phyloP scores from a whole-genome alignment of 2,888 invertebrate genomes.

The Kryphioiulus occultus region DNA sequence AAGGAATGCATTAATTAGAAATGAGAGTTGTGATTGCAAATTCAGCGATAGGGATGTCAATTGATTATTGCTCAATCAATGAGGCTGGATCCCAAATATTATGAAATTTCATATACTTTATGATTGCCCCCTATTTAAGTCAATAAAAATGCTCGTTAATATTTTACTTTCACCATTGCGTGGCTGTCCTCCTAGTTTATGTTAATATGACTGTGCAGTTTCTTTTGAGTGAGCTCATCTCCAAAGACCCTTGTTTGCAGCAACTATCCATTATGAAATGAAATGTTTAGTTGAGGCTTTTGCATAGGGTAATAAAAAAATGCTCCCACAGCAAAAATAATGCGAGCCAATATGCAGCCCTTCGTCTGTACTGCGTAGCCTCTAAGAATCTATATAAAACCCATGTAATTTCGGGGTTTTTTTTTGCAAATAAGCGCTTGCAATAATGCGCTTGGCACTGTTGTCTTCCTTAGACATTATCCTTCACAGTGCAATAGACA shows the following conservation, averaged over 20 bases:
- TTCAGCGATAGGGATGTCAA: not conserved
- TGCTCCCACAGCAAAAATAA: not conserved
- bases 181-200: not conserved
- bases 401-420: not conserved
- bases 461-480: slow-evolving; percentile 28
- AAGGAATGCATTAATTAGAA: no score
- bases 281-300: slow-evolving; percentile 39
- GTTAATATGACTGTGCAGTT: slow-evolving; percentile 21
- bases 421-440: not conserved
- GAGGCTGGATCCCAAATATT: not conserved
- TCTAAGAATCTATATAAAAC: slow-evolving; percentile 17
- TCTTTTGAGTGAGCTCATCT: slow-evolving; percentile 24
- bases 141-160: not conserved
- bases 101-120: not conserved
- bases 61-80: not conserved
- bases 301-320: slow-evolving; percentile 15
- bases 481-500: slow-evolving; percentile 39
- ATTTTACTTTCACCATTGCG: not conserved
- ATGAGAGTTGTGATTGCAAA: not conserved
- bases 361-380: not conserved
- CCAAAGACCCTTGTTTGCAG: not conserved
- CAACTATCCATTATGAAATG: slow-evolving; percentile 36
- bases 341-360: not conserved
- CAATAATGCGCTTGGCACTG: slow-evolving; percentile 14
- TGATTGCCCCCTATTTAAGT: not conserved